Evolutionary conservation across 2,888 invertebrate species (phyloP).

Genomic region (Protula sp.): DNA sequence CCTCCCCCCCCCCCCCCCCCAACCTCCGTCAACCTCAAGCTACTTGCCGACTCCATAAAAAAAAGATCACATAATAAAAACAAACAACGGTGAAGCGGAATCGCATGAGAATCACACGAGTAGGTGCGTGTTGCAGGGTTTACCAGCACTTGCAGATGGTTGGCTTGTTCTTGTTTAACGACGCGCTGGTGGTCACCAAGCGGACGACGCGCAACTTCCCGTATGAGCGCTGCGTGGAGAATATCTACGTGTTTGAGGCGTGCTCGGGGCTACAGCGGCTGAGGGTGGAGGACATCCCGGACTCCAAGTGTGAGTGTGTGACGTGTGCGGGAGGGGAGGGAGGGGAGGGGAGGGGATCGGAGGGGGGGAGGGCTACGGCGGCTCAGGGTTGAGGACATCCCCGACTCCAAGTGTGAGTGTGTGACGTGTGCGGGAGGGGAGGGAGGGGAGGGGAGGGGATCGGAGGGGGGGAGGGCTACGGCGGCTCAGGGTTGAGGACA

Average conservation of each 20-base stretch:
- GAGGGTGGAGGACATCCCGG: conserved; percentile 40
- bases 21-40: background rate
- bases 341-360: too few species aligned
- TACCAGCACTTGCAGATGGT: conserved; percentile 45
- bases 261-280: conserved; percentile 36
- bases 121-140: conserved; percentile 35
- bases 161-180: conserved; percentile 49
- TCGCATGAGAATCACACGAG: too few species aligned
- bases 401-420: conserved; percentile 46
- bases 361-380: conserved; percentile 34
- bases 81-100: too few species aligned
- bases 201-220: conserved; percentile 43
- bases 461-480: conserved; percentile 34
- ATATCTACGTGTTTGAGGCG: conserved; percentile 40
- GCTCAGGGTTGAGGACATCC: conserved; percentile 39
- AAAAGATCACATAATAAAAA: too few species aligned
- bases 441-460: background rate
- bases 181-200: conserved; percentile 43
- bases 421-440: too few species aligned
- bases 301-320: conserved; percentile 43
- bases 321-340: too few species aligned
- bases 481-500: conserved; percentile 37
- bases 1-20: too few species aligned
- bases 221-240: conserved; percentile 39
- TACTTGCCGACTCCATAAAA: background rate